These are phyloP conservation scores for Scotopteryx bipunctaria DNA, from an alignment of 2,888 invertebrate genomes.

Conservation along the genomic window DNA sequence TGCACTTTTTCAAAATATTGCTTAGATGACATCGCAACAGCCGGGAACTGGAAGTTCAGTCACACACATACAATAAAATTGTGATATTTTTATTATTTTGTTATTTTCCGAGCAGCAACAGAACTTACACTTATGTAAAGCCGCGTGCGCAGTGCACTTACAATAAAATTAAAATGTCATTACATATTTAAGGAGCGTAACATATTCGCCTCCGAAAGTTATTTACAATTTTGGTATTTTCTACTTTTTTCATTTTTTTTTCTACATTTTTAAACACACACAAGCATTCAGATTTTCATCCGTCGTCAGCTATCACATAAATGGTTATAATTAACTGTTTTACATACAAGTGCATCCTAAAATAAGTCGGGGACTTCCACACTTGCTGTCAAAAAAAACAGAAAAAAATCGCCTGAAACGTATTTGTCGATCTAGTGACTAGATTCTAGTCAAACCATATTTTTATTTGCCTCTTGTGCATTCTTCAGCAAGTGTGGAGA, in stretches of 20 bases:
- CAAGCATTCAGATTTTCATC: conserved; percentile 28
- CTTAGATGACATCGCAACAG: not conserved
- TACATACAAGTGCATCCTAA: conserved; percentile 34
- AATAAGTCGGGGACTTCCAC: conserved; percentile 18
- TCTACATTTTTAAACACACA: conserved; percentile 26
- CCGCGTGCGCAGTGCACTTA: conserved; percentile 24
- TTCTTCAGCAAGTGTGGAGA: conserved; percentile 8
- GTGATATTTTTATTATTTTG: conserved; percentile 13
- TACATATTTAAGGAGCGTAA: conserved; percentile 27
- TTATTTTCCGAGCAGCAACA: conserved; percentile 18
- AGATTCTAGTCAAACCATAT: not conserved
- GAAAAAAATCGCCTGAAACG: not conserved
- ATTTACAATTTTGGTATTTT: conserved; percentile 35
- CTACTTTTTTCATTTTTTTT: conserved; percentile 28
- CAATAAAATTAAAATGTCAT: conserved; percentile 22
- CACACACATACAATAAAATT: conserved; percentile 9
- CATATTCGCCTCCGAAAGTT: conserved; percentile 28
- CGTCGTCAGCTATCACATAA: conserved; percentile 33
- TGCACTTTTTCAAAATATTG: not conserved
- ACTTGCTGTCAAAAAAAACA: conserved; percentile 3
- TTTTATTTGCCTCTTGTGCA: not conserved
- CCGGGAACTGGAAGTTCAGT: not conserved
- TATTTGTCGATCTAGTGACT: not conserved
- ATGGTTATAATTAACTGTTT: conserved; percentile 30
- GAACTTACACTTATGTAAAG: conserved; percentile 27